These are phyloP conservation scores for Macrotrachela quadricornifera DNA, from an alignment of 1,140 invertebrate species.

Conservation along the genomic window DNA sequence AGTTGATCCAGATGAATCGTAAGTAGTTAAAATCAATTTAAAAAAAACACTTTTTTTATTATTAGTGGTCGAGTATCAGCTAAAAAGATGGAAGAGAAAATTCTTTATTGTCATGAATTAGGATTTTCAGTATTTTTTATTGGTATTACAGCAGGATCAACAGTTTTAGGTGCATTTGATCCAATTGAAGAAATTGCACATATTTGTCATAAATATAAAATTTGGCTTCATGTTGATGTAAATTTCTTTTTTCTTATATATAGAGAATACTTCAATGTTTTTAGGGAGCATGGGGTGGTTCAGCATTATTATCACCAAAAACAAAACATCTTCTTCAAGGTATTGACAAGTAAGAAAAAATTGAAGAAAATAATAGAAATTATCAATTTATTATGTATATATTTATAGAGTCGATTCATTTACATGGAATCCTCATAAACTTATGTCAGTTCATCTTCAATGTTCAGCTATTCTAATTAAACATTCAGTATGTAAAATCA, in stretches of 20 bases:
- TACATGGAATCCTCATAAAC: slow-evolving; percentile 97
- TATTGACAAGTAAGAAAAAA: slow-evolving; percentile 57
- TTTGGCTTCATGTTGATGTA: slow-evolving; percentile 95
- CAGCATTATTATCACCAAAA: slow-evolving; percentile 69
- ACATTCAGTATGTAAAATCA: slow-evolving; percentile 49
- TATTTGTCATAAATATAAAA: slow-evolving; percentile 74
- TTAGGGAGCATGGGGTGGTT: slow-evolving; percentile 93
- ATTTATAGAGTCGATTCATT: slow-evolving; percentile 64
- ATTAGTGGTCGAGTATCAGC: slow-evolving; percentile 64
- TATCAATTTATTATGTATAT: not conserved
- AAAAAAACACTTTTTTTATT: not conserved
- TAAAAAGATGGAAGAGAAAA: slow-evolving; percentile 59
- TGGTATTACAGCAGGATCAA: slow-evolving; percentile 78
- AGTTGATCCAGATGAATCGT: slow-evolving; percentile 57
- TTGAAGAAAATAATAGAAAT: not conserved
- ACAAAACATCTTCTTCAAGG: slow-evolving; percentile 67
- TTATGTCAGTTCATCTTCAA: slow-evolving; percentile 84
- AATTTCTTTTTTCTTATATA: slow-evolving; percentile 16
- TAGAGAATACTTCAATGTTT: too few species aligned
- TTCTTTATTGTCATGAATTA: slow-evolving; percentile 49
- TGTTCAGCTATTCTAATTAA: slow-evolving; percentile 94
- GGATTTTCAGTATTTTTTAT: slow-evolving; percentile 80
- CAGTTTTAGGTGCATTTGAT: slow-evolving; percentile 69
- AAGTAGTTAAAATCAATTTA: not conserved
- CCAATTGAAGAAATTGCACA: slow-evolving; percentile 77